A percentile compares a stretch with the other conserved stretches of the same genome.
Conservation (phyloP, 2,888 invertebrate species). For the Meteorus cinctellus region DNA sequence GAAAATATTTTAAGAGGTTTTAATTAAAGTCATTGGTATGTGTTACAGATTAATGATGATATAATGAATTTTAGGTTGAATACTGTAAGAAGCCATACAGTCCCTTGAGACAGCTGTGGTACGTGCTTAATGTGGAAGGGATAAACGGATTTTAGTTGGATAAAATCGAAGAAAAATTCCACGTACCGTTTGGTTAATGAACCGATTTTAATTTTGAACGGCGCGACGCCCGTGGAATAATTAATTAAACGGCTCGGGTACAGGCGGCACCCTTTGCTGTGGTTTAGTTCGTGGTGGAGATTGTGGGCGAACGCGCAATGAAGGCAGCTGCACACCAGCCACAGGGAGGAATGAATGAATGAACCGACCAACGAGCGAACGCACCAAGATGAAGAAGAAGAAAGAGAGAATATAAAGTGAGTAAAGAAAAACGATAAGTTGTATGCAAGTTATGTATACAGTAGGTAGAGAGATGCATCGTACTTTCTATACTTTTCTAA, state of each 20-base stretch:
- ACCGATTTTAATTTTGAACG: constrained; percentile 62
- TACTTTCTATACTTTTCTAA: constrained; percentile 1
- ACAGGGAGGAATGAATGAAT: constrained; percentile 14
- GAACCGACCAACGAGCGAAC: not conserved
- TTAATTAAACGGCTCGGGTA: constrained; percentile 55
- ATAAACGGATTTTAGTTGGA: constrained; percentile 15
- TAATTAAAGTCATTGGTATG: constrained; percentile 11
- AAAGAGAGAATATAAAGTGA: not conserved
- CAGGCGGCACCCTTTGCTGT: constrained; percentile 35
- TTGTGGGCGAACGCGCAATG: constrained; percentile 22
- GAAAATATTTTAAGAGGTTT: not conserved
- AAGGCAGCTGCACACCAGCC: constrained; percentile 30
- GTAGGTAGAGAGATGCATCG: not conserved
- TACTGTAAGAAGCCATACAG: not conserved
- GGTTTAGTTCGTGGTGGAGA: constrained; percentile 33
- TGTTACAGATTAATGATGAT: constrained; percentile 1
- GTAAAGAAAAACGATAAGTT: not conserved
- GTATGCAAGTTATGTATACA: not conserved
- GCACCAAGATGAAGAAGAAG: not conserved
- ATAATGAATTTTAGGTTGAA: constrained; percentile 1
- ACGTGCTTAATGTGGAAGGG: constrained; percentile 2
- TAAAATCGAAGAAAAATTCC: constrained; percentile 53
- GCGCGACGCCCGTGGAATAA: constrained; percentile 58
- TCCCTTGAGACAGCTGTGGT: constrained; percentile 22
- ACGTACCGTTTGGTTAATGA: constrained; percentile 60